phyloP scores from a whole-genome alignment of 2,888 invertebrate genomes.

The Ormyrus pomaceus region DNA sequence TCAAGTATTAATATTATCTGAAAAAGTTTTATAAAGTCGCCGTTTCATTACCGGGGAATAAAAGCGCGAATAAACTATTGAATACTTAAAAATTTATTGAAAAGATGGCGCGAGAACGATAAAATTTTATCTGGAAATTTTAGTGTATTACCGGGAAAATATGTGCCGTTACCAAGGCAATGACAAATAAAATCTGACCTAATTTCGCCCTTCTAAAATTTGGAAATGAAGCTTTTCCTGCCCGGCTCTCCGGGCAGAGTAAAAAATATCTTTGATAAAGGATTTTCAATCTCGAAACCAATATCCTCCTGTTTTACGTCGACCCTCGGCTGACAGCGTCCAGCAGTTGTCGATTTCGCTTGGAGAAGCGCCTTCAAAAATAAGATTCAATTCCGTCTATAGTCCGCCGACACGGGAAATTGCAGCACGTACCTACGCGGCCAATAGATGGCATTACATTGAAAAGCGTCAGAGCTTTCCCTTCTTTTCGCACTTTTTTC shows the following conservation, averaged over 20 bases:
- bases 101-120: neutral
- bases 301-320: conserved; percentile 57
- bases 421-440: conserved; percentile 46
- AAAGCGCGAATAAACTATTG: too few species aligned
- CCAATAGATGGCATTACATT: conserved; percentile 46
- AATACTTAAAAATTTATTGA: neutral
- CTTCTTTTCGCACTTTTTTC: conserved; percentile 5
- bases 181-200: conserved; percentile 20
- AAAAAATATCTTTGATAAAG: conserved; percentile 52
- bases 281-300: conserved; percentile 56
- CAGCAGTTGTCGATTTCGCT: conserved; percentile 54
- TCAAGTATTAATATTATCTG: too few species aligned
- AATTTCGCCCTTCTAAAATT: conserved; percentile 42
- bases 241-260: neutral
- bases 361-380: conserved; percentile 52
- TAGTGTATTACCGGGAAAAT: conserved; percentile 18
- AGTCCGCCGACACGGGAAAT: conserved; percentile 50
- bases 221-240: conserved; percentile 33
- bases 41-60: too few species aligned
- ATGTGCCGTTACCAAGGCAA: neutral
- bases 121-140: conserved; percentile 4
- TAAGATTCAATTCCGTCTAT: conserved; percentile 54
- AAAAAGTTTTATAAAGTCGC: too few species aligned
- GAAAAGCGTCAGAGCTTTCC: conserved; percentile 17
- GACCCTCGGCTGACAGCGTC: conserved; percentile 43